Evolutionary conservation across 2,113 vertebrate species (phyloP).

Genomic region (Cephalopholis sonnerati): DNA sequence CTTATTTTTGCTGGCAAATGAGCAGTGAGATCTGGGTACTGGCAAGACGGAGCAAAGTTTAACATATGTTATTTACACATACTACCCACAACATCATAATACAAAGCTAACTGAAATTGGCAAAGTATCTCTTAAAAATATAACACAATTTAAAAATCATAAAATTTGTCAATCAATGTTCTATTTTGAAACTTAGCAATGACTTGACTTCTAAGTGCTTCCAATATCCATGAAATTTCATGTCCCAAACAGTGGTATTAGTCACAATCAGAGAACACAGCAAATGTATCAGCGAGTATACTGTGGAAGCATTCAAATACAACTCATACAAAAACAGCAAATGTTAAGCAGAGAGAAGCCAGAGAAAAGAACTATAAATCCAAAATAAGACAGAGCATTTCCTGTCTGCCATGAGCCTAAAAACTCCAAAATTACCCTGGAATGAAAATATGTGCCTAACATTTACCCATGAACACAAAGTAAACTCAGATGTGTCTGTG

Average conservation of each 20-base stretch:
- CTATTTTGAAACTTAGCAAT: not conserved
- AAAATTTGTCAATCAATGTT: not conserved
- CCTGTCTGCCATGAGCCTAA: slow-evolving; percentile 41
- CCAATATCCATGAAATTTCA: not conserved
- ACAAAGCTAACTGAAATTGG: no score
- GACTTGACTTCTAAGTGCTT: not conserved
- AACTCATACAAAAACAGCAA: not conserved
- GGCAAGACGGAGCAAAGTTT: no score
- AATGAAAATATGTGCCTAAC: slow-evolving; percentile 48
- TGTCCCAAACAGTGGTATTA: not conserved
- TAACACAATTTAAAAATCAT: not conserved
- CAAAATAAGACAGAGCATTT: slow-evolving; percentile 56
- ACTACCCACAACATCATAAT: no score
- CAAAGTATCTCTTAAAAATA: not conserved
- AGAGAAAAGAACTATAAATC: slow-evolving; percentile 30
- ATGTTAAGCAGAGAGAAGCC: not conserved
- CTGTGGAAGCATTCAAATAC: not conserved
- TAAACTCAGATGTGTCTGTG: slow-evolving; percentile 51
- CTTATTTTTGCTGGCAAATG: no score
- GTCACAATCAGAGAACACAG: not conserved
- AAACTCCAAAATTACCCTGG: slow-evolving; percentile 44
- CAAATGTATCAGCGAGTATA: no score
- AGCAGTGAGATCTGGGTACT: no score
- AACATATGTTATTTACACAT: no score
- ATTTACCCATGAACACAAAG: slow-evolving; percentile 41